Evolutionary conservation across 30 jellyfish, hydroid and myxozoan genomes (phyloP).

Genomic region (Nemopilema nomurai): DNA sequence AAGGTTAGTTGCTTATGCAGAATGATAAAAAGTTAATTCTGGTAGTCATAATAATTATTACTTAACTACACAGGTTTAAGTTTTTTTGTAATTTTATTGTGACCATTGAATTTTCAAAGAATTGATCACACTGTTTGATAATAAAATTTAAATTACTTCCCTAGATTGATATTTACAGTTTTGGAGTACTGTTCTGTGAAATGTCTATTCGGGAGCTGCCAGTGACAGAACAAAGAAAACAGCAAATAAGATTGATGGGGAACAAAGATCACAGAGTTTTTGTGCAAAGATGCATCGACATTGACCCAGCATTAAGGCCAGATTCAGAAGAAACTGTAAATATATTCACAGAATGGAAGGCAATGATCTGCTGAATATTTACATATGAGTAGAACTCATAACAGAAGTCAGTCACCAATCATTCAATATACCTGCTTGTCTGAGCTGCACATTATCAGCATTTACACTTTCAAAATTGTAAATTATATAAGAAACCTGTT

Average conservation of each 20-base stretch:
- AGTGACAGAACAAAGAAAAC: conserved; percentile 73
- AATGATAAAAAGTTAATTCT: too few species aligned
- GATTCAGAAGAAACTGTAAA: conserved; percentile 41
- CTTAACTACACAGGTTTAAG: too few species aligned
- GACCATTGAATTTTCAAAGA: too few species aligned
- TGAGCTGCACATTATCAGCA: too few species aligned
- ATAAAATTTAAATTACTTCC: not conserved
- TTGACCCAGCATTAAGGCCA: conserved; percentile 52
- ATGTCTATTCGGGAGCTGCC: conserved; percentile 89
- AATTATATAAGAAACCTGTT: too few species aligned
- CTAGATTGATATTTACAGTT: conserved; percentile 87
- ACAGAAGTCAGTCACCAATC: too few species aligned
- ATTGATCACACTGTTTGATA: not conserved
- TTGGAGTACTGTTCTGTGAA: conserved; percentile 93
- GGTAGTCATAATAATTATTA: too few species aligned
- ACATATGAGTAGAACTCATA: too few species aligned
- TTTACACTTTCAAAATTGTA: too few species aligned
- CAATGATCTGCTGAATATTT: not conserved
- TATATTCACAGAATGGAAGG: conserved; percentile 28
- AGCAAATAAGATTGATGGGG: conserved; percentile 60
- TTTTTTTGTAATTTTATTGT: too few species aligned
- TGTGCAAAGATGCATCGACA: conserved; percentile 51
- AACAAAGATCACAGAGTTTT: conserved; percentile 46
- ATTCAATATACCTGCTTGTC: too few species aligned
- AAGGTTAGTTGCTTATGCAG: too few species aligned